Evolutionary conservation across 2,888 invertebrate species (phyloP).

Genomic region (Conchocele bisecta): DNA sequence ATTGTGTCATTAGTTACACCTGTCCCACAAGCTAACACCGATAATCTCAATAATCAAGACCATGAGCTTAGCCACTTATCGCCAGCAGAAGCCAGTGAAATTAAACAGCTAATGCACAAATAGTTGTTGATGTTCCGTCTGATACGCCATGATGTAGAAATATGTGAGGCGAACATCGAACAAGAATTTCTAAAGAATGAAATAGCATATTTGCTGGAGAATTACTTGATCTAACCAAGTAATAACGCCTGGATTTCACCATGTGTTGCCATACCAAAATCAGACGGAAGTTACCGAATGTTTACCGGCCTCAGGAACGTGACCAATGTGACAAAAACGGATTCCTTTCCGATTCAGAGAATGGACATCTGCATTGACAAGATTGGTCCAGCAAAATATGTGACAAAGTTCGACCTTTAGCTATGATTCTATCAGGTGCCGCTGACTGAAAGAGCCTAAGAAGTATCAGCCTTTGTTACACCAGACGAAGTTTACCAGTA

Average conservation of each 20-base stretch:
- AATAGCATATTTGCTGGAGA: slow-evolving; percentile 40
- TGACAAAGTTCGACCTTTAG: slow-evolving; percentile 62
- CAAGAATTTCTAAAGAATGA: neutral
- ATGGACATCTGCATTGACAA: slow-evolving; percentile 65
- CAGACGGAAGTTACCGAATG: slow-evolving; percentile 42
- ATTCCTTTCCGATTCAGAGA: slow-evolving; percentile 60
- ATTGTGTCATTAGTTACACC: too few species aligned
- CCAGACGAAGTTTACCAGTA: slow-evolving; percentile 47
- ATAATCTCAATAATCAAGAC: slow-evolving; percentile 26
- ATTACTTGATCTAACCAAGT: slow-evolving; percentile 60
- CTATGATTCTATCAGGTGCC: slow-evolving; percentile 42
- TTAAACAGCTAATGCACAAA: too few species aligned
- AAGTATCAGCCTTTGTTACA: slow-evolving; percentile 55
- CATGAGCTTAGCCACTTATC: too few species aligned
- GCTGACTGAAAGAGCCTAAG: slow-evolving; percentile 44
- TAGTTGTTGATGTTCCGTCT: too few species aligned
- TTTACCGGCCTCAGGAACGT: slow-evolving; percentile 58
- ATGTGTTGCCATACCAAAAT: slow-evolving; percentile 52
- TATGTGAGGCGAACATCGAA: slow-evolving; percentile 23
- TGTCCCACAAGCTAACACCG: slow-evolving; percentile 24
- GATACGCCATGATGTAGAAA: slow-evolving; percentile 44
- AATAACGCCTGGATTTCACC: slow-evolving; percentile 58
- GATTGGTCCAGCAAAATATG: slow-evolving; percentile 56
- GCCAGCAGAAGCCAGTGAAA: too few species aligned
- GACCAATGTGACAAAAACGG: slow-evolving; percentile 58